These are phyloP conservation scores for Bothrops jararaca DNA, from an alignment of 2,113 vertebrate species.

Conservation along the genomic window DNA sequence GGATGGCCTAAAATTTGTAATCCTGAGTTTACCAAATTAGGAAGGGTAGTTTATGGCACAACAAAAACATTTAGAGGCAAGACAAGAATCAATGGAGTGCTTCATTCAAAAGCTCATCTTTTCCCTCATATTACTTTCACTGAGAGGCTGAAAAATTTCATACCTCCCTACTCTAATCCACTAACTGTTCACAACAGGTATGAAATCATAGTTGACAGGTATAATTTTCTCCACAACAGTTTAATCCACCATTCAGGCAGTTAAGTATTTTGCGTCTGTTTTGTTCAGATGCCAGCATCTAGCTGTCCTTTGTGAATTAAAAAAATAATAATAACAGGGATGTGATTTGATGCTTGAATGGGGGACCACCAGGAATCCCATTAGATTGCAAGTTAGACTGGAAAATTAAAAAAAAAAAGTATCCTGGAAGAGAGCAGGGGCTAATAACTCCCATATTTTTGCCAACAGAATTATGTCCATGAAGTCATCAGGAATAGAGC, in stretches of 20 bases:
- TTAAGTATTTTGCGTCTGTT: background rate
- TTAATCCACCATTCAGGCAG: background rate
- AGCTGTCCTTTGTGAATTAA: background rate
- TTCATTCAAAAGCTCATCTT: background rate
- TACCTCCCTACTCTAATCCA: background rate
- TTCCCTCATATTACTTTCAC: background rate
- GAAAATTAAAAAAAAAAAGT: background rate
- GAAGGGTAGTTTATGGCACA: background rate
- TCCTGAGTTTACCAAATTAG: background rate
- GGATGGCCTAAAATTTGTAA: background rate
- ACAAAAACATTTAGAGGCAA: background rate
- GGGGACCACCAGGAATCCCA: background rate
- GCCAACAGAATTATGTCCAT: background rate
- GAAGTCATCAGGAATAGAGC: background rate
- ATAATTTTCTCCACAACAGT: background rate
- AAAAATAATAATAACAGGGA: background rate
- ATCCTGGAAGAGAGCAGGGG: background rate
- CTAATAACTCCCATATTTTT: background rate
- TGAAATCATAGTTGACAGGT: background rate
- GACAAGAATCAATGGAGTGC: background rate
- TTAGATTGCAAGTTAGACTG: background rate
- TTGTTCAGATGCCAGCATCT: background rate
- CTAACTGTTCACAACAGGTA: background rate
- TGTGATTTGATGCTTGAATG: background rate
- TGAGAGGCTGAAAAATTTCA: background rate